These are phyloP conservation scores for Brienomyrus longianalis DNA, from an alignment of 2,113 vertebrate genomes.

Conservation along the genomic window DNA sequence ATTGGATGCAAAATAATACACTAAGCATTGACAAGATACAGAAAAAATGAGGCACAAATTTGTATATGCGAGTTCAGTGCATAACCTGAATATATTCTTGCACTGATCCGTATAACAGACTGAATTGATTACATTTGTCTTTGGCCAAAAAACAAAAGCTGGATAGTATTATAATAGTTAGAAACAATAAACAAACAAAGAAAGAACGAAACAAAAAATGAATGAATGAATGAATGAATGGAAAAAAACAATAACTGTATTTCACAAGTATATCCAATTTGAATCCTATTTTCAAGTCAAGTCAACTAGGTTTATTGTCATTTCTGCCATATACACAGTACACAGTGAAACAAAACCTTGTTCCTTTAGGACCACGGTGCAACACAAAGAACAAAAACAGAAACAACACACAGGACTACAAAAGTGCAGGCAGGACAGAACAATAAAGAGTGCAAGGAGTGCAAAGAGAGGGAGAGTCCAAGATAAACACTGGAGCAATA, in stretches of 20 bases:
- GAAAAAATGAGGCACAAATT: background rate
- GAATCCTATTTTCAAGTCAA: background rate
- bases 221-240: background rate
- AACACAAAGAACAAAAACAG: background rate
- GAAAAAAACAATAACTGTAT: background rate
- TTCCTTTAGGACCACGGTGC: background rate
- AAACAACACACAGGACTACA: background rate
- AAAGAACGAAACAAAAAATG: background rate
- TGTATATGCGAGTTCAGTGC: conserved; percentile 26
- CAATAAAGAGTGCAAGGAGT: background rate
- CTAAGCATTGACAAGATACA: background rate
- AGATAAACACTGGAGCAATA: background rate
- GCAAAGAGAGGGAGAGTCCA: background rate
- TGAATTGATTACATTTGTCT: conserved; percentile 32
- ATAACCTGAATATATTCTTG: conserved; percentile 20
- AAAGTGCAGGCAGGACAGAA: background rate
- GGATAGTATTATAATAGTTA: background rate
- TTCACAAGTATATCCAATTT: background rate
- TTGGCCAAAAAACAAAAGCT: conserved; percentile 13
- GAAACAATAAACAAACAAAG: background rate
- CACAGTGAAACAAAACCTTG: background rate
- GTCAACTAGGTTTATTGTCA: too few species aligned
- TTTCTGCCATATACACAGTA: background rate
- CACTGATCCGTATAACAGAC: conserved; percentile 41
- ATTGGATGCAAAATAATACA: background rate